Evolutionary conservation across 1,140 invertebrate genomes (phyloP).

Genomic region (Diprion similis): DNA sequence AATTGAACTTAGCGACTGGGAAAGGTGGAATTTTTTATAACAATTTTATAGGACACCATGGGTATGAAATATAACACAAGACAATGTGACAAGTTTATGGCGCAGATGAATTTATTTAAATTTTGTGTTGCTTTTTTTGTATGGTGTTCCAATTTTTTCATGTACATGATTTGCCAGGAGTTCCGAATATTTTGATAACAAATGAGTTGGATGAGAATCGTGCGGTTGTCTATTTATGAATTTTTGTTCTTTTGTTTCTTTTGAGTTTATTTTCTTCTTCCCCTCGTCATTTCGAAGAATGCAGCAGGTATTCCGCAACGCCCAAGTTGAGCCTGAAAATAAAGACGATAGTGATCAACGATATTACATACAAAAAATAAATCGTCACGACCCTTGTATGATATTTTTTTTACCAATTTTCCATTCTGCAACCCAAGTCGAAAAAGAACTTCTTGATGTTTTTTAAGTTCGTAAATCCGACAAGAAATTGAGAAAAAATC

Average conservation of each 20-base stretch:
- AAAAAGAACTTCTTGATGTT: conserved; percentile 13
- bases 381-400: neutral
- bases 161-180: conserved; percentile 55
- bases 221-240: conserved; percentile 56
- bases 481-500: no score
- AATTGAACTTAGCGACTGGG: neutral
- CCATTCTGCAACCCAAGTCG: neutral
- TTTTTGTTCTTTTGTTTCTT: conserved; percentile 11
- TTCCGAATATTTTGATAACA: conserved; percentile 61
- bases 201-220: conserved; percentile 58
- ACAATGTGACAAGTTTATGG: conserved; percentile 50
- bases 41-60: conserved; percentile 16
- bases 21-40: neutral
- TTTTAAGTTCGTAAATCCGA: neutral
- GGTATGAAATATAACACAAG: neutral
- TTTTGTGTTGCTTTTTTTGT: no score
- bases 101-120: conserved; percentile 60
- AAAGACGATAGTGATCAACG: neutral
- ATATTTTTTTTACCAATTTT: neutral
- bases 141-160: conserved; percentile 42
- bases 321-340: conserved; percentile 33
- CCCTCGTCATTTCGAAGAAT: conserved; percentile 48
- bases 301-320: conserved; percentile 48
- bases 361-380: neutral
- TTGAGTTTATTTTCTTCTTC: conserved; percentile 32